A percentile compares a stretch with the other conserved stretches of the same genome.
These are phyloP conservation scores for Crotalus helleri DNA, from an alignment of 2,113 vertebrate species.

Conservation along the genomic window DNA sequence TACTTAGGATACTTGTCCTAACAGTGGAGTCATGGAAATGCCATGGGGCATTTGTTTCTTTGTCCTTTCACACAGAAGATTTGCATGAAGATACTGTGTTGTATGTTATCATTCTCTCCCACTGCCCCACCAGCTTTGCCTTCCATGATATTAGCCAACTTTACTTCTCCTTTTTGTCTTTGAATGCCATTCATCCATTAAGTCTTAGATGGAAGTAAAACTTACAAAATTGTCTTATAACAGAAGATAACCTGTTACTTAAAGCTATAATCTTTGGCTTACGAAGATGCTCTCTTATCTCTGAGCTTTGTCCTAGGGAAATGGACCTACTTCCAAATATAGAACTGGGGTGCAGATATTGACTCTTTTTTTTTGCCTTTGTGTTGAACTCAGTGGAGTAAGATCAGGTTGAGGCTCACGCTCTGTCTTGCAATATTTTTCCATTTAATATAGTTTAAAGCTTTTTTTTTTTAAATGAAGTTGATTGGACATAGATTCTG, in stretches of 20 bases:
- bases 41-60: background rate
- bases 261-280: background rate
- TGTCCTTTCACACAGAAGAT: background rate
- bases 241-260: background rate
- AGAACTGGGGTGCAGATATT: background rate
- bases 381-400: background rate
- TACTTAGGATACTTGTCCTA: background rate
- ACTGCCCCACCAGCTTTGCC: background rate
- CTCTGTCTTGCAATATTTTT: background rate
- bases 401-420: background rate
- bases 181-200: background rate
- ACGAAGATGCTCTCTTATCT: background rate
- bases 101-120: background rate
- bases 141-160: background rate
- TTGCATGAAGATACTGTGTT: background rate
- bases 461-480: background rate
- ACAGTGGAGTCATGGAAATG: background rate
- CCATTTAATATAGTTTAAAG: background rate
- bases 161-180: background rate
- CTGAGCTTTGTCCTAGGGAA: background rate
- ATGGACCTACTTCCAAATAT: background rate
- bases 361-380: background rate
- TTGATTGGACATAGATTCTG: background rate
- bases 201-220: background rate
- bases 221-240: background rate